phyloP scores from a whole-genome alignment of 2,797 vertebrate species.

The Oryzias dopingdopingensis region DNA sequence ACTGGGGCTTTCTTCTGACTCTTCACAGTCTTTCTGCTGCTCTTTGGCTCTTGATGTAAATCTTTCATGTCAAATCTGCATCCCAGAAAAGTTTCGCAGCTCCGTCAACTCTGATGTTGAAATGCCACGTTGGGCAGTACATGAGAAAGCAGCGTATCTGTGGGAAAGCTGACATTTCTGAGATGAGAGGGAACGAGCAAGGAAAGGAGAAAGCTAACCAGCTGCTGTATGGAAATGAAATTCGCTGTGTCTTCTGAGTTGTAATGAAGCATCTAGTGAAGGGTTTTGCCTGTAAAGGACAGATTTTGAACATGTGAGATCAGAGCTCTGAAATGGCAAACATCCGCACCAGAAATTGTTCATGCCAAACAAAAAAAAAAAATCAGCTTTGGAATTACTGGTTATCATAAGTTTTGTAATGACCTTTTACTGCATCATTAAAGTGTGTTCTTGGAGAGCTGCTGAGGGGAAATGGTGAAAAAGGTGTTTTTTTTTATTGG shows the following conservation, averaged over 20 bases:
- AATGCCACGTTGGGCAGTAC: conserved; percentile 44
- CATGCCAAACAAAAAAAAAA: too few species aligned
- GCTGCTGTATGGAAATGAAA: background rate
- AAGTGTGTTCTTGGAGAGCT: too few species aligned
- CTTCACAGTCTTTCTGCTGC: background rate
- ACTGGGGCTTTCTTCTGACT: background rate
- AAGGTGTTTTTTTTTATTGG: too few species aligned
- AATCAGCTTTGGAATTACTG: too few species aligned
- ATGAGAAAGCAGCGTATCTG: conserved; percentile 23
- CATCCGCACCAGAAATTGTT: too few species aligned
- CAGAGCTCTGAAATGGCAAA: too few species aligned
- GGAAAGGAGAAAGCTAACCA: background rate
- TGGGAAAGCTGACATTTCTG: conserved; percentile 48
- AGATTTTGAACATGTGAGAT: too few species aligned
- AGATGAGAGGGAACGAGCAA: conserved; percentile 25
- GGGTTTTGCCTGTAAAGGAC: too few species aligned
- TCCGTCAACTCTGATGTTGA: conserved; percentile 41
- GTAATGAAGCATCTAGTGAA: too few species aligned
- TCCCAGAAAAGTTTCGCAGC: conserved; percentile 12
- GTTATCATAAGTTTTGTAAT: too few species aligned
- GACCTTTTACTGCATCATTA: too few species aligned
- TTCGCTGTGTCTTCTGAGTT: background rate
- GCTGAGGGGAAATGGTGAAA: too few species aligned
- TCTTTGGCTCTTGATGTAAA: background rate
- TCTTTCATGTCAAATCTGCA: conserved; percentile 2